Conservation (phyloP, 2,797 vertebrate genomes). For the Fringilla coelebs region DNA sequence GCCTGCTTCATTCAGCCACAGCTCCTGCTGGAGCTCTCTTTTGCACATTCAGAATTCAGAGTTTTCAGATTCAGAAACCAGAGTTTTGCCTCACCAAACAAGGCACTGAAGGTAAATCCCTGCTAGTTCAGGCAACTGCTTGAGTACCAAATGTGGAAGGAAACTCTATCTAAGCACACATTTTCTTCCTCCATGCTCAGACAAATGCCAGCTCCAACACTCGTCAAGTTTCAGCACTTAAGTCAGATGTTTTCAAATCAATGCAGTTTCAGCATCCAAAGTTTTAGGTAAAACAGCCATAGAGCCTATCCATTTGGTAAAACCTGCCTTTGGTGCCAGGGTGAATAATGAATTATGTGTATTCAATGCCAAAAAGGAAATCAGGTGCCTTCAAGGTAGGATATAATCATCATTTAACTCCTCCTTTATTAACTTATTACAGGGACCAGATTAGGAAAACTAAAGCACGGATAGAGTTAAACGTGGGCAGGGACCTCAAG, state of each 20-base stretch:
- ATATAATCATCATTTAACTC: neutral
- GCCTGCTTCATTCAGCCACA: neutral
- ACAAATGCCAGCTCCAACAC: neutral
- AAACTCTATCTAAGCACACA: neutral
- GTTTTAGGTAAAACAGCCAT: neutral
- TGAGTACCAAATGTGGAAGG: neutral
- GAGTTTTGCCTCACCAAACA: neutral
- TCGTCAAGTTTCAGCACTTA: neutral
- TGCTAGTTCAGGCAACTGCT: neutral
- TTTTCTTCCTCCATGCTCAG: neutral
- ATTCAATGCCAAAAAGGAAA: neutral
- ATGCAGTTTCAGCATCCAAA: neutral
- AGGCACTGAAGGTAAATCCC: neutral
- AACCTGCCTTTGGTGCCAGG: neutral
- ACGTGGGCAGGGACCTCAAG: neutral
- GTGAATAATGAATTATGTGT: neutral
- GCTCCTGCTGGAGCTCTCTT: neutral
- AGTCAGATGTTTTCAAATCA: neutral
- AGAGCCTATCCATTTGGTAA: neutral
- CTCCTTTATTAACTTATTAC: neutral
- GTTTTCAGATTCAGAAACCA: neutral
- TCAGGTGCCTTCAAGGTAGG: neutral
- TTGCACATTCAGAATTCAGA: neutral
- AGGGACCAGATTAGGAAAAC: neutral
- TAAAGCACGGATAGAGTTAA: neutral